phyloP scores from a whole-genome alignment of 2,888 invertebrate genomes.

The Eutolmus rufibarbis region DNA sequence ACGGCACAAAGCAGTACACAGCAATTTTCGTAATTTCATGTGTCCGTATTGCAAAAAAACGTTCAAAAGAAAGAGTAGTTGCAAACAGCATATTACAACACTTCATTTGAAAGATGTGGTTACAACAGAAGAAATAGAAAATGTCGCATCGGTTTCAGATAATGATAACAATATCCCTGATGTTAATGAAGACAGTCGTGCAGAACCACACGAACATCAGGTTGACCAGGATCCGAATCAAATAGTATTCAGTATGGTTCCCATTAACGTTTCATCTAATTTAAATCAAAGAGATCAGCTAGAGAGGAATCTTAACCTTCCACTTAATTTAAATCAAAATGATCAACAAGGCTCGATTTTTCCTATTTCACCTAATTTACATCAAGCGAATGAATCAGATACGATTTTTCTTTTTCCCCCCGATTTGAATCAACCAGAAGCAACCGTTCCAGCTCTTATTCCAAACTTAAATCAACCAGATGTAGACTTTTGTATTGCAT shows the following conservation, averaged over 20 bases:
- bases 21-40: conserved; percentile 44
- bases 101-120: conserved; percentile 48
- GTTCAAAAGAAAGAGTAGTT: conserved; percentile 50
- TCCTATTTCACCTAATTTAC: not conserved
- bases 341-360: not conserved
- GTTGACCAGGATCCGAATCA: not conserved
- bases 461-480: not conserved
- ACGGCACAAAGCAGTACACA: conserved; percentile 49
- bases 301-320: not conserved
- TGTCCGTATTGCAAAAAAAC: conserved; percentile 51
- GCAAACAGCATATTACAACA: conserved; percentile 52
- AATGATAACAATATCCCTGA: not conserved
- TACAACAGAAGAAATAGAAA: not conserved
- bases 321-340: not conserved
- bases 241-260: not conserved
- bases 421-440: not conserved
- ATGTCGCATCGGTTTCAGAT: not conserved
- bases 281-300: not conserved
- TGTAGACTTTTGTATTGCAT: not conserved
- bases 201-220: not conserved
- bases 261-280: not conserved
- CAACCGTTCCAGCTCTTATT: not conserved
- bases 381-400: not conserved
- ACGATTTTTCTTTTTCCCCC: not conserved
- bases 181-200: not conserved